Percentiles rank a stretch among this genome's conserved stretches.
Evolutionary conservation across 1,140 invertebrate genomes (phyloP).

Genomic region (Heliconius congener): DNA sequence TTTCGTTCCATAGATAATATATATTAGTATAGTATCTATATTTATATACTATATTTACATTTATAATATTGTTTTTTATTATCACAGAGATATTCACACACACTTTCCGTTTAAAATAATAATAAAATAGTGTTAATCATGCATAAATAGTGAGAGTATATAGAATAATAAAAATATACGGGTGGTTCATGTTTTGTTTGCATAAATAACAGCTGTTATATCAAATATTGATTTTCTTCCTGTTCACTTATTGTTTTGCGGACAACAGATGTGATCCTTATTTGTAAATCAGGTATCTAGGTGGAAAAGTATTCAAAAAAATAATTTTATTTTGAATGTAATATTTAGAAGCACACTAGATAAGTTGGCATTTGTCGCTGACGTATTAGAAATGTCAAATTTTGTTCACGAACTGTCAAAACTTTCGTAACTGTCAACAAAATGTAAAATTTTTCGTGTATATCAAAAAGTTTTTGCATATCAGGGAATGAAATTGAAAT

Average conservation of each 20-base stretch:
- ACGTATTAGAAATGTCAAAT: conserved; percentile 23
- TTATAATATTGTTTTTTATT: conserved; percentile 37
- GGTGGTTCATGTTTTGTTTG: conserved; percentile 72
- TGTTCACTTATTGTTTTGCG: neutral
- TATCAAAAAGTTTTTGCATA: conserved; percentile 42
- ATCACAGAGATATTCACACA: conserved; percentile 40
- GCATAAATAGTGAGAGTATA: conserved; percentile 74
- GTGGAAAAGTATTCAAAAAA: neutral
- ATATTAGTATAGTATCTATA: conserved; percentile 18
- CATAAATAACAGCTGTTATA: conserved; percentile 53
- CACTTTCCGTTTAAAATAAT: conserved; percentile 48
- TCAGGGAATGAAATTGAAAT: conserved; percentile 41
- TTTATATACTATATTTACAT: conserved; percentile 41
- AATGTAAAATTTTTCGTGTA: conserved; percentile 21
- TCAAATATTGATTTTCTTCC: neutral
- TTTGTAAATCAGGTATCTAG: neutral
- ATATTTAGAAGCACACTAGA: conserved; percentile 26
- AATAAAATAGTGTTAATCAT: conserved; percentile 67
- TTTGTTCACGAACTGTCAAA: conserved; percentile 8
- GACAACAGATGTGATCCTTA: neutral
- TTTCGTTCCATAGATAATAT: conserved; percentile 49
- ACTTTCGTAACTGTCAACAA: conserved; percentile 7
- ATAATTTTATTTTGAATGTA: conserved; percentile 24
- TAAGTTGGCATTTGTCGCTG: conserved; percentile 21
- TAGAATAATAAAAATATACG: conserved; percentile 71